phyloP scores from a whole-genome alignment of 2,797 vertebrate species.

The Petrocephalus schoutedeni region DNA sequence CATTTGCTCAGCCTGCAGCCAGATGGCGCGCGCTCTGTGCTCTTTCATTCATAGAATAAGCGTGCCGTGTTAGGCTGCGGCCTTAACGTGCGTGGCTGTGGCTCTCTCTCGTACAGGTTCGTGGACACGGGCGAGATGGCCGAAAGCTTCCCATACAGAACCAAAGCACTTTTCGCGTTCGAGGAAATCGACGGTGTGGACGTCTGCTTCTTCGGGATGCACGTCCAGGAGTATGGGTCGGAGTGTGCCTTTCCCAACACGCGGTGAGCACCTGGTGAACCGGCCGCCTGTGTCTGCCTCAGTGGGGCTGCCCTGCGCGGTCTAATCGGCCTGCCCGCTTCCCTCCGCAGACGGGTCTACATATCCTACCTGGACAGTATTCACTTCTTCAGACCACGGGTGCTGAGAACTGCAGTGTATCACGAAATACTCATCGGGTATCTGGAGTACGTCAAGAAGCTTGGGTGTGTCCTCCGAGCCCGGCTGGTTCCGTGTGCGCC shows the following conservation, averaged over 20 bases:
- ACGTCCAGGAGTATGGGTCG: constrained; percentile 95
- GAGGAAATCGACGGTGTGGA: constrained; percentile 97
- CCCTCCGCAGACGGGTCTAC: constrained; percentile 81
- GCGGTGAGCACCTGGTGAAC: constrained; percentile 61
- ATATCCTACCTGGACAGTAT: constrained; percentile 99
- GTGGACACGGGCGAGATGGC: constrained; percentile 95
- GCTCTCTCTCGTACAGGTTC: constrained; percentile 64
- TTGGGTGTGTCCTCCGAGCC: constrained; percentile 65
- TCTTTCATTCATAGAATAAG: not conserved
- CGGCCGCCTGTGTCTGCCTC: too few species aligned
- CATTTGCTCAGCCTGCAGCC: not conserved
- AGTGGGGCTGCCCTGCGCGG: not conserved
- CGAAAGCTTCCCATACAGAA: constrained; percentile 92
- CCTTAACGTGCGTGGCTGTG: not conserved
- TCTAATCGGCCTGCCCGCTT: not conserved
- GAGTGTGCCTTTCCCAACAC: constrained; percentile 91
- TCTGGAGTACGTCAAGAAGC: constrained; percentile 95
- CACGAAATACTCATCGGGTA: constrained; percentile 98
- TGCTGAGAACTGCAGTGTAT: constrained; percentile 92
- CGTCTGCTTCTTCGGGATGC: constrained; percentile 99
- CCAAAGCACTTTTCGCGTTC: constrained; percentile 98
- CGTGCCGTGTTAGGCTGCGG: not conserved
- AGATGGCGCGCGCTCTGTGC: not conserved
- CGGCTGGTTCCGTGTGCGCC: not conserved
- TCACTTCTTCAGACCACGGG: constrained; percentile 94